Conservation (phyloP, 2,113 vertebrate genomes). For the Ptilonorhynchus violaceus region DNA sequence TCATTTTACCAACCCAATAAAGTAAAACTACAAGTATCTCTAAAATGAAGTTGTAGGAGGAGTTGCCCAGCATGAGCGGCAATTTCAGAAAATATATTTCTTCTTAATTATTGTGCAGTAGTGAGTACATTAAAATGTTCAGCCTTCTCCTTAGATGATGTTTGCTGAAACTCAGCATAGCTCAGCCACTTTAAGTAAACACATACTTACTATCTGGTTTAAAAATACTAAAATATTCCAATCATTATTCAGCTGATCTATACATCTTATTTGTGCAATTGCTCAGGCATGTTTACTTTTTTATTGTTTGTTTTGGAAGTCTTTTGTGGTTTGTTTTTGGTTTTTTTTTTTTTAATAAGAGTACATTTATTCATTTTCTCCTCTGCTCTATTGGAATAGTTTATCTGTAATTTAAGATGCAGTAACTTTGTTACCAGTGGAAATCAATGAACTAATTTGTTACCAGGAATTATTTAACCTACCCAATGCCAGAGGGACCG, state of each 20-base stretch:
- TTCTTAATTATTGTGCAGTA: background rate
- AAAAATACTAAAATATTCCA: background rate
- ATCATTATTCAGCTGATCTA: background rate
- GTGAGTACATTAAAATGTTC: background rate
- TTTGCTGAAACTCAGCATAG: background rate
- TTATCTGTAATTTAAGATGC: background rate
- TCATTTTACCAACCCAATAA: background rate
- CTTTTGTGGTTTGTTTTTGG: background rate
- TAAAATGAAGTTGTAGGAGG: background rate
- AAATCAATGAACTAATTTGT: constrained; percentile 7
- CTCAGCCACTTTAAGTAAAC: background rate
- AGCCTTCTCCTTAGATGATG: background rate
- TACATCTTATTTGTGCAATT: background rate
- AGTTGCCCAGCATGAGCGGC: background rate
- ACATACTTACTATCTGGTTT: background rate
- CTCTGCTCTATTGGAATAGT: background rate
- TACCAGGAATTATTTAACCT: background rate
- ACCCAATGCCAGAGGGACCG: background rate
- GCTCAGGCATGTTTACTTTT: background rate
- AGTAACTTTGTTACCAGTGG: background rate
- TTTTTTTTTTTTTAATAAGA: background rate
- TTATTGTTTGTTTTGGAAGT: background rate
- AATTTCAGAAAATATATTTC: background rate
- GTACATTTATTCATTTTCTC: background rate
- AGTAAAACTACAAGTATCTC: background rate